Conservation (phyloP, 2,888 invertebrate genomes). For the Catocala sponsa region DNA sequence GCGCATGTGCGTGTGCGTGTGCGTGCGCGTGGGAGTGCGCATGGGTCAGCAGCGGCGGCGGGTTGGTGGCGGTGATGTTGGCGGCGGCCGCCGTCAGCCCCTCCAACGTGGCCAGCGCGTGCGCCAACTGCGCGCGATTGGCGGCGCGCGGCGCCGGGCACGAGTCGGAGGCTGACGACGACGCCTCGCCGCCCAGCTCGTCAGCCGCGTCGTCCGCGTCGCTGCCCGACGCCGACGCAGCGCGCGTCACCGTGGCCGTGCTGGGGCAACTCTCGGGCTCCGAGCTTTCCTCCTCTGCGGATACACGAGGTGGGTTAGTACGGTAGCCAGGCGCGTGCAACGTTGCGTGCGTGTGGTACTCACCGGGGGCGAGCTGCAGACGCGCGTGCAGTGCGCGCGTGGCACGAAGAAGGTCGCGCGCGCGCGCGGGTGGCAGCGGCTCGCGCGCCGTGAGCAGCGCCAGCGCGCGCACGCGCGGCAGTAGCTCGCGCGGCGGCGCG, state of each 20-base stretch:
- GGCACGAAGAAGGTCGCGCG: slow-evolving; percentile 52
- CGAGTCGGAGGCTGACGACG: slow-evolving; percentile 38
- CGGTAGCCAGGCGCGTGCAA: not conserved
- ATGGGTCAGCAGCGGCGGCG: slow-evolving; percentile 5
- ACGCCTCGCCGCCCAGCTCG: slow-evolving; percentile 31
- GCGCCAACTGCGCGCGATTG: slow-evolving; percentile 52
- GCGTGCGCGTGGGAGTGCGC: slow-evolving; percentile 46
- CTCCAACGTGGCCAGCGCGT: slow-evolving; percentile 59
- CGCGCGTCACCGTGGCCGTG: slow-evolving; percentile 41
- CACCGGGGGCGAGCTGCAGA: slow-evolving; percentile 52
- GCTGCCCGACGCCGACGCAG: slow-evolving; percentile 47
- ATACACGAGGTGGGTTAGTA: too few species aligned
- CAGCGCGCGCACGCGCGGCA: slow-evolving; percentile 71
- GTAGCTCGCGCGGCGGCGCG: slow-evolving; percentile 55
- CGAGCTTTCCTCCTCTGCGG: slow-evolving; percentile 69
- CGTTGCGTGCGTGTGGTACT: not conserved
- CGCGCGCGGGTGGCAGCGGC: slow-evolving; percentile 50
- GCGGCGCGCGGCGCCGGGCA: slow-evolving; percentile 32
- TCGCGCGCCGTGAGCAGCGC: slow-evolving; percentile 57
- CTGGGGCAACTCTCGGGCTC: slow-evolving; percentile 59
- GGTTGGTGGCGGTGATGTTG: slow-evolving; percentile 36
- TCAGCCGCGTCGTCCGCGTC: slow-evolving; percentile 42
- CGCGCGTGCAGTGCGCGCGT: slow-evolving; percentile 60
- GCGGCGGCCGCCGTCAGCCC: slow-evolving; percentile 28
- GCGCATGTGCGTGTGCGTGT: slow-evolving; percentile 30